phyloP scores from a whole-genome alignment of 2,888 invertebrate genomes.

The Perdita meconis region DNA sequence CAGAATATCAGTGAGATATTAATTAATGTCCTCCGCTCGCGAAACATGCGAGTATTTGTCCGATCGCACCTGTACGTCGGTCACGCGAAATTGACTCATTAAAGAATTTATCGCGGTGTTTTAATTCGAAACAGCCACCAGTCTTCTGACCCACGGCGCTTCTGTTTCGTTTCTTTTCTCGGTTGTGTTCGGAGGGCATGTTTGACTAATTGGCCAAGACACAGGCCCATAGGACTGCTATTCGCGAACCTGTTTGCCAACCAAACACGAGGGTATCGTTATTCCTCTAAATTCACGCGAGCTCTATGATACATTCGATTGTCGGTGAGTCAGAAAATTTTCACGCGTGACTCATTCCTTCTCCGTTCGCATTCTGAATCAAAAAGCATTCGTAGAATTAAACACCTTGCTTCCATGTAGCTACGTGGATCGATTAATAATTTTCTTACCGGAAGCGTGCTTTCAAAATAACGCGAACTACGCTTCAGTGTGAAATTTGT shows the following conservation, averaged over 20 bases:
- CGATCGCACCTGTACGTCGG: slow-evolving; percentile 14
- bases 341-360: not conserved
- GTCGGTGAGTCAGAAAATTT: not conserved
- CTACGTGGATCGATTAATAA: slow-evolving; percentile 21
- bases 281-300: not conserved
- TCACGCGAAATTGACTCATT: slow-evolving; percentile 61
- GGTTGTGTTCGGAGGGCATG: slow-evolving; percentile 43
- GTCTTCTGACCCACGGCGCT: slow-evolving; percentile 14
- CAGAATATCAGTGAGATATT: slow-evolving; percentile 44
- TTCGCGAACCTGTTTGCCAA: slow-evolving; percentile 63
- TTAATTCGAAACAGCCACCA: slow-evolving; percentile 41
- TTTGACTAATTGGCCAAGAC: slow-evolving; percentile 67
- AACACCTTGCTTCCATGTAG: not conserved
- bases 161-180: slow-evolving; percentile 22
- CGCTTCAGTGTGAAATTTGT: slow-evolving; percentile 27
- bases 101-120: slow-evolving; percentile 60
- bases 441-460: not conserved
- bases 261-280: slow-evolving; percentile 20
- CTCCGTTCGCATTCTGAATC: not conserved
- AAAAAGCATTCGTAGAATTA: slow-evolving; percentile 2
- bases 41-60: slow-evolving; percentile 46
- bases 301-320: not conserved
- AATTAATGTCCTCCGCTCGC: slow-evolving; percentile 38
- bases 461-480: slow-evolving; percentile 9
- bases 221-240: slow-evolving; percentile 44